Evolutionary conservation across 2,888 invertebrate genomes (phyloP), one percentile per base, ranked within the genome.

Genomic region (Buathra laborator): DNA sequence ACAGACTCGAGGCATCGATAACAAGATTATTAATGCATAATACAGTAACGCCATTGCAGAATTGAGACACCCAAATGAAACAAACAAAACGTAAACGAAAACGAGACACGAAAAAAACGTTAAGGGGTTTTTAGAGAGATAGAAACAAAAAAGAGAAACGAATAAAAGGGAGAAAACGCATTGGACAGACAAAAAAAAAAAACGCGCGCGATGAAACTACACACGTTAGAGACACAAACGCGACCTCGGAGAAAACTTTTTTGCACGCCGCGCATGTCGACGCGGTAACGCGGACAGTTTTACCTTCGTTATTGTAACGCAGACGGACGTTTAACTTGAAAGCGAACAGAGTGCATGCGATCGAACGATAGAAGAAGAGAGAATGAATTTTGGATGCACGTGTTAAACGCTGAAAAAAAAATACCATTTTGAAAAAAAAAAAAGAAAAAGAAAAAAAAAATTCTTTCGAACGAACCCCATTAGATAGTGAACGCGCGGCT

Each of bases 11-110:
- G 90, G 90, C 90, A 89, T 91, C 91, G 90, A 91, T 92, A 91
- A 91, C 88, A 89, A 89, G 90, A 90, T 92, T 91, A 91, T 92
- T 90, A 91, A 91, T 89, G 89, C 92, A 91, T 91, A 90, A 92
- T 91, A 89, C 89, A 90, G 88, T 90, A 51, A 87, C 86, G 89
- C 87, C 83, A 85, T 89, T 88, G 86, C 88, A 89, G 87, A 89
- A 88, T 88, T 82, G 44, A 70, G 66, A 85, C 76, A 71, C 51
- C 84, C 81, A 37, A 83, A 70, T 53, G 64, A 72, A 77, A 83
- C 71, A 87, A 82, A 79, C 82, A 81, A 86, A 46, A 53, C 16
- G 56, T 24, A 76, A 67, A 84, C 9, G 51, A 16, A 53, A 76
- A 70, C 71, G 46, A 44, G 44, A 72, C 44, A 59, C 44, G 29